Evolutionary conservation across 2,113 vertebrate species (phyloP).

Genomic region (Ivindomyrus marchei): DNA sequence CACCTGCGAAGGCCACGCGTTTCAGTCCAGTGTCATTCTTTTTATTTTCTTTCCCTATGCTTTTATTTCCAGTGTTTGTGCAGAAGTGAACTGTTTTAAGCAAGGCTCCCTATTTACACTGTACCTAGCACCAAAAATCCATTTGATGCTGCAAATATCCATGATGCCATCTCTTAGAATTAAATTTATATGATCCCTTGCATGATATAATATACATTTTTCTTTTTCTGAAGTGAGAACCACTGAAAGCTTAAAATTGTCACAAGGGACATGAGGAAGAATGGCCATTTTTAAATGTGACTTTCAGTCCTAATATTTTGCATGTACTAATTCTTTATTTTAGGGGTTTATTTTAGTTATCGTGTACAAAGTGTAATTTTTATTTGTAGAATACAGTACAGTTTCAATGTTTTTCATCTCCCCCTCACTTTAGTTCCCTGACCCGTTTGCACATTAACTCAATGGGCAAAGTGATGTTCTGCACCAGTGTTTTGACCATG

Average conservation of each 20-base stretch:
- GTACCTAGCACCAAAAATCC: conserved; percentile 81
- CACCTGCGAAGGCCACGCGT: conserved; percentile 62
- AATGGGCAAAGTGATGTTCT: conserved; percentile 68
- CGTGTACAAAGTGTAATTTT: conserved; percentile 59
- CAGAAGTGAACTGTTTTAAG: conserved; percentile 75
- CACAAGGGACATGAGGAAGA: conserved; percentile 59
- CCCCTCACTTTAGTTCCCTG: conserved; percentile 76
- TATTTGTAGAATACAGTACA: conserved; percentile 75
- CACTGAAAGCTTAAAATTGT: conserved; percentile 60
- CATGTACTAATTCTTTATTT: conserved; percentile 91
- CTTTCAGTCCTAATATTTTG: conserved; percentile 70
- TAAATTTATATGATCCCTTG: conserved; percentile 68
- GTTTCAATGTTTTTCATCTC: conserved; percentile 86
- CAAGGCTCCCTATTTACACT: conserved; percentile 57
- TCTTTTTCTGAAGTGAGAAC: conserved; percentile 63
- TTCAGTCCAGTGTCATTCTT: conserved; percentile 70
- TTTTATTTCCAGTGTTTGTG: conserved; percentile 83
- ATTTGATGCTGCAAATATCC: conserved; percentile 84
- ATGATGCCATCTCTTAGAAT: conserved; percentile 66
- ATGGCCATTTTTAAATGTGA: conserved; percentile 61
- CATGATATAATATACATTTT: conserved; percentile 52
- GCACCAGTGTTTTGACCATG: conserved; percentile 45
- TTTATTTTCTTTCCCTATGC: conserved; percentile 26
- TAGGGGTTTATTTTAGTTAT: conserved; percentile 76
- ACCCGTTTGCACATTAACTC: conserved; percentile 91